phyloP scores from a whole-genome alignment of 2,113 vertebrate species.

The Syngnathus floridae region DNA sequence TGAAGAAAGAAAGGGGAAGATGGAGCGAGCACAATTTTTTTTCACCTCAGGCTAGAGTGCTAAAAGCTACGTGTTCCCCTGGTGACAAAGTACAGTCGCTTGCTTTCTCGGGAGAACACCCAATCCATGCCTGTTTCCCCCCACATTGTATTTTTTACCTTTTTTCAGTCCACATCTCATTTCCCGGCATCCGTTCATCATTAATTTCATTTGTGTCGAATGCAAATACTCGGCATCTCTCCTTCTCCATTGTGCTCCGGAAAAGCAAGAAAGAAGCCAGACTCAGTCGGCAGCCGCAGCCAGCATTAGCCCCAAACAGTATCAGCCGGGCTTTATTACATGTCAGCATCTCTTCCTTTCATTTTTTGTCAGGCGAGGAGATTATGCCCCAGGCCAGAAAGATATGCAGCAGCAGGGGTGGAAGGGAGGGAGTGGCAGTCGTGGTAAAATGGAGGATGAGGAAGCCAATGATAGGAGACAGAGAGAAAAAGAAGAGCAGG shows the following conservation, averaged over 20 bases:
- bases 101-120: constrained; percentile 26
- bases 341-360: constrained; percentile 58
- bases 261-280: constrained; percentile 26
- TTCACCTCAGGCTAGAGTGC: constrained; percentile 53
- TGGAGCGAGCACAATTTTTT: constrained; percentile 33
- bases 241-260: constrained; percentile 10
- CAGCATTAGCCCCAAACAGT: constrained; percentile 32
- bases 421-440: constrained; percentile 5
- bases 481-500: constrained; percentile 17
- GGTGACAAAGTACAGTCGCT: constrained; percentile 44
- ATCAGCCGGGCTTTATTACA: constrained; percentile 60
- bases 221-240: constrained; percentile 18
- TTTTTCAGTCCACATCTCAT: constrained; percentile 58
- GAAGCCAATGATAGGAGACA: constrained; percentile 25
- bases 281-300: constrained; percentile 16
- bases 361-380: constrained; percentile 60
- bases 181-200: constrained; percentile 51
- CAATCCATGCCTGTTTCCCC: constrained; percentile 11
- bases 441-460: constrained; percentile 24
- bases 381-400: constrained; percentile 59
- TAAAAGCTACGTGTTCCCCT: constrained; percentile 66
- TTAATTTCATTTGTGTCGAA: constrained; percentile 45
- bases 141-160: constrained; percentile 8
- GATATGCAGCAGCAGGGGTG: constrained; percentile 34
- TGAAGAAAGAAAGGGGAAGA: constrained; percentile 9